Conservation (phyloP, 2,113 vertebrate genomes). For the Eulacestoma nigropectus region DNA sequence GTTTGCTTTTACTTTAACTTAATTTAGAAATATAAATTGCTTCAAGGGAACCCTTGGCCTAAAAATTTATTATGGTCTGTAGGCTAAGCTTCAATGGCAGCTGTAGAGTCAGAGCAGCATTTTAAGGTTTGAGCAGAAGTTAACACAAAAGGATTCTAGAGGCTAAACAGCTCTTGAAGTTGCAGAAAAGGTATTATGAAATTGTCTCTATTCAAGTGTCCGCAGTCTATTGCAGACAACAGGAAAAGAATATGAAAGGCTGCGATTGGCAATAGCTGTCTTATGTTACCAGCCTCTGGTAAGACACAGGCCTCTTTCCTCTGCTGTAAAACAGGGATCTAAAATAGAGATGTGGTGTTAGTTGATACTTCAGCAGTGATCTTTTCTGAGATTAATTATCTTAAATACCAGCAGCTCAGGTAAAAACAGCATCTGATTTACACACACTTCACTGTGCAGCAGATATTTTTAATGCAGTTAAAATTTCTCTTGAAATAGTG, state of each 20-base stretch:
- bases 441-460: neutral
- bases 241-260: neutral
- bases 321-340: neutral
- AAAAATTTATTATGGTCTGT: neutral
- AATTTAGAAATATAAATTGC: neutral
- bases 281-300: neutral
- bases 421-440: neutral
- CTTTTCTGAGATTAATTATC: neutral
- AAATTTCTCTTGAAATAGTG: neutral
- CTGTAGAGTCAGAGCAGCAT: neutral
- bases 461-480: neutral
- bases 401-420: neutral
- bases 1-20: neutral
- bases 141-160: neutral
- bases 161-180: neutral
- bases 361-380: neutral
- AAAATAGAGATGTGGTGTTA: neutral
- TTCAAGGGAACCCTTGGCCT: neutral
- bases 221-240: neutral
- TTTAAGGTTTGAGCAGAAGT: neutral
- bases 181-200: neutral
- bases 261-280: neutral
- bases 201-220: neutral
- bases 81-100: neutral
- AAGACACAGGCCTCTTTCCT: neutral